Evolutionary conservation across 1,140 invertebrate genomes (phyloP).

Genomic region (Triops cancriformis): DNA sequence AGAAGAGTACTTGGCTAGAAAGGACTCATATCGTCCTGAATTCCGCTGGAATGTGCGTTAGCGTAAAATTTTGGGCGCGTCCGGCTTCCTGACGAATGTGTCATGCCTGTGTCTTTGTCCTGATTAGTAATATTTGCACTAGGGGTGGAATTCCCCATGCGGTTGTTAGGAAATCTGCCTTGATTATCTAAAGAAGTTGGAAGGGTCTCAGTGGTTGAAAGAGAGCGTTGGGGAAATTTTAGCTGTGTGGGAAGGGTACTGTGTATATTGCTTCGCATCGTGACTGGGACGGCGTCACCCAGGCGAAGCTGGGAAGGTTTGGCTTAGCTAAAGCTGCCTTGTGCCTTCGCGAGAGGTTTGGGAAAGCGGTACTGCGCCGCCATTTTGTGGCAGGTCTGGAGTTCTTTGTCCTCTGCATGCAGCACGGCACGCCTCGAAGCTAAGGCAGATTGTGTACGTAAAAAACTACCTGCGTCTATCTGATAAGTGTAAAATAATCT

Average conservation of each 20-base stretch:
- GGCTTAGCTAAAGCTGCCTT: conserved; percentile 11
- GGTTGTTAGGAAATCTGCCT: background rate
- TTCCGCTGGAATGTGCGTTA: conserved; percentile 13
- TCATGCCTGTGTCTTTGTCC: background rate
- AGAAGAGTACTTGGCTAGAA: background rate
- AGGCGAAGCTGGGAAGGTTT: conserved; percentile 1
- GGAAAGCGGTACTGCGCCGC: conserved; percentile 3
- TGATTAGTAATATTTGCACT: background rate
- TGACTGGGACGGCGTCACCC: conserved; percentile 7
- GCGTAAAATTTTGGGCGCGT: background rate
- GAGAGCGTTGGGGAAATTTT: background rate
- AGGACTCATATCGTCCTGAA: background rate
- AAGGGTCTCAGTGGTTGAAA: background rate
- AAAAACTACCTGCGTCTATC: background rate
- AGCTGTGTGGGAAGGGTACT: background rate
- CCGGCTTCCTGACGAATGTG: background rate
- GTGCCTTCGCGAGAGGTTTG: background rate
- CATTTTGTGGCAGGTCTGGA: background rate
- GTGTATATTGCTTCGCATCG: conserved; percentile 8
- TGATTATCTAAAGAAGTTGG: background rate
- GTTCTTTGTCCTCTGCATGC: conserved; percentile 4
- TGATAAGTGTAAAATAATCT: background rate
- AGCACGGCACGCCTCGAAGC: conserved; percentile 11
- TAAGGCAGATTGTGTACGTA: background rate
- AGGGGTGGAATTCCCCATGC: background rate